Evolutionary conservation across 2,113 vertebrate species (phyloP), one percentile per base, ranked within the genome.

Genomic region (Strigops habroptila): DNA sequence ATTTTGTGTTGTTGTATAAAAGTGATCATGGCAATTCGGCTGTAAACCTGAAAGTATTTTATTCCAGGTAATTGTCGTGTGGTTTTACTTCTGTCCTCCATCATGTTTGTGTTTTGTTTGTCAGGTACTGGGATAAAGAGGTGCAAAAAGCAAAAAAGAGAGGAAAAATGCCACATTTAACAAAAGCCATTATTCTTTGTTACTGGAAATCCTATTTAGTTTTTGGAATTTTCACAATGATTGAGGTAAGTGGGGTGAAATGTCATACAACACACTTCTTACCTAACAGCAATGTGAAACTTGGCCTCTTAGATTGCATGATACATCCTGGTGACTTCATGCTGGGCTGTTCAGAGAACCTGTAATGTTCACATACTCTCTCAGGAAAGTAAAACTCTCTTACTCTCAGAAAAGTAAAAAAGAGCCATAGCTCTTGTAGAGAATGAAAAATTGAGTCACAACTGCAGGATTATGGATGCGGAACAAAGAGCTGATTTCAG

Each of bases 61-160:
- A 33, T 71, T 89, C 25, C 18, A 52, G 46, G 24, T 73, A 51
- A 77, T 57, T 67, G 43, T 73, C 24, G 83, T 70, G 30, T 67
- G 31, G 41, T 77, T 89, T 86, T 69, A 33, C 35, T 63, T 88
- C 25, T 86, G 24, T 80, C 30, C 14, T 85, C 43, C 43, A 87
- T 21, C 30, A 2, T 82, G 24, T 53, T 79, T 95, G 35, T 25
- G 4, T 80, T 96, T 92, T 90, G 33, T 91, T 44, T 95, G 12
- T 27, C 95, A 99, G 99, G 90, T 97, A 97, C 91, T 99, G 99
- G 99, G 98, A 99, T 67, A 95, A 94, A 60, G 99, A 99, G 89
- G 95, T 99, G 39, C 97, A 97, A 94, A 98, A 91, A 93, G 98
- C 99, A 4, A 81, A 98, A 93, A 98, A 98, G 94, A 97, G 98